A percentile compares a stretch with the other conserved stretches of the same genome.
phyloP scores from a whole-genome alignment of 2,113 vertebrate genomes.

The Ifrita kowaldi region DNA sequence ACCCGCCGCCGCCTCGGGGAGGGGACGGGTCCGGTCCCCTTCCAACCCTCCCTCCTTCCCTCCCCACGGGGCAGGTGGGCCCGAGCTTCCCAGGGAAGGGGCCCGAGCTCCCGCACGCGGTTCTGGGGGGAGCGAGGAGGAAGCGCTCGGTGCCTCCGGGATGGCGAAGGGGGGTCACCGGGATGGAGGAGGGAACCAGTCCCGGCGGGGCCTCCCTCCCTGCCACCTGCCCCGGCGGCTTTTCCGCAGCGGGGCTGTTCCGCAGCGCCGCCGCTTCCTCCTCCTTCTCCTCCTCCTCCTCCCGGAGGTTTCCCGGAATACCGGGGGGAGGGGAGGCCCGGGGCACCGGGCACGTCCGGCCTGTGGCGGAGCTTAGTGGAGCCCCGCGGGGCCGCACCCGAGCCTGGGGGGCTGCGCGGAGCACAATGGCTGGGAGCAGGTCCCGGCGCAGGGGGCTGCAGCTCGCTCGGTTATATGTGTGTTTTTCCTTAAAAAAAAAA shows the following conservation, averaged over 20 bases:
- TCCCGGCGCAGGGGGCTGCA: neutral
- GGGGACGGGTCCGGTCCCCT: neutral
- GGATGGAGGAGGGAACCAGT: neutral
- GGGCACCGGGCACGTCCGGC: conserved; percentile 37
- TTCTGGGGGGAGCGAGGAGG: neutral
- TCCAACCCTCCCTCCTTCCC: neutral
- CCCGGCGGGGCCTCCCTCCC: neutral
- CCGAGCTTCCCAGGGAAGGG: neutral
- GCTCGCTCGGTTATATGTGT: neutral
- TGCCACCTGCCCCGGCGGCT: conserved; percentile 20
- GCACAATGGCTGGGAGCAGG: neutral
- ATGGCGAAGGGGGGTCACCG: neutral
- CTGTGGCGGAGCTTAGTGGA: conserved; percentile 28
- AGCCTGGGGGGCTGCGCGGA: neutral
- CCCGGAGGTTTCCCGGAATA: conserved; percentile 54
- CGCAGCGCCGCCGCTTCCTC: conserved; percentile 34
- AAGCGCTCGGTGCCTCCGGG: neutral
- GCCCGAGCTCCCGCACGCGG: neutral
- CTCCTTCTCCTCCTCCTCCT: neutral
- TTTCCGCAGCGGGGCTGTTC: conserved; percentile 24
- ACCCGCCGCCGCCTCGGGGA: neutral
- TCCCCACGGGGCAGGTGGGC: conserved; percentile 5
- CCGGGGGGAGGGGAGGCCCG: conserved; percentile 13
- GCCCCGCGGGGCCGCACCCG: conserved; percentile 4
- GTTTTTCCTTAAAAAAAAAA: neutral